Evolutionary conservation across 2,888 invertebrate genomes (phyloP), one percentile per base, ranked within the genome.

Genomic region (Polymixis lichenea): DNA sequence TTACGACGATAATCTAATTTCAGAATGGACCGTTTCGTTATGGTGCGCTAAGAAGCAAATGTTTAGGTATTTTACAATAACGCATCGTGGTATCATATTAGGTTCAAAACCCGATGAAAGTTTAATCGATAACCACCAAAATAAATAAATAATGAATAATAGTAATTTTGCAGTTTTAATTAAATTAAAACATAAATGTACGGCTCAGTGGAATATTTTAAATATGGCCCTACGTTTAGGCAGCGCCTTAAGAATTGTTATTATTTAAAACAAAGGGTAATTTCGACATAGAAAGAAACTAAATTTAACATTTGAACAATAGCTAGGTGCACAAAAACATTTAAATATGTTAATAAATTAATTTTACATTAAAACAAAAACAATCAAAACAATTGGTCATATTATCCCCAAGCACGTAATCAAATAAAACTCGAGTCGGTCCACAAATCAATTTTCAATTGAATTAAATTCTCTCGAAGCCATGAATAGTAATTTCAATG

Each of bases 381-480:
- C 72, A 76, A 83, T 72, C 55, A 71, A 68, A 70, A 68, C 61
- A 11, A 68, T 66, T 69, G 70, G n/a, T 25, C 61, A 17, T 69
- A 69, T 71, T 72, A 76, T 67, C 9, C 43, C 60, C 22, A 61
- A 38, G 22, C n/a, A 32, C 60, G 70, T 74, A 77, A 83, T 84
- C 62, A 75, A 84, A 80, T 83, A 74, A 75, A 83, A 78, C 62
- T 51, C 65, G 53, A 62, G 38, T 67, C 78, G 6, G 55, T 32
- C 53, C 32, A 72, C 79, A 75, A 79, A 82, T 81, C 75, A 84
- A 84, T 84, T 84, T 75, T 78, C 81, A 76, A 84, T 81, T 71
- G 58, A 78, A 76, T 81, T 84, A 60, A 83, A 84, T 78, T 76
- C 68, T 71, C 83, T 74, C 74, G 74, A 66, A 69, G 58, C 79